Evolutionary conservation across 2,888 invertebrate genomes (phyloP).

Genomic region (Xiphydria camelus): DNA sequence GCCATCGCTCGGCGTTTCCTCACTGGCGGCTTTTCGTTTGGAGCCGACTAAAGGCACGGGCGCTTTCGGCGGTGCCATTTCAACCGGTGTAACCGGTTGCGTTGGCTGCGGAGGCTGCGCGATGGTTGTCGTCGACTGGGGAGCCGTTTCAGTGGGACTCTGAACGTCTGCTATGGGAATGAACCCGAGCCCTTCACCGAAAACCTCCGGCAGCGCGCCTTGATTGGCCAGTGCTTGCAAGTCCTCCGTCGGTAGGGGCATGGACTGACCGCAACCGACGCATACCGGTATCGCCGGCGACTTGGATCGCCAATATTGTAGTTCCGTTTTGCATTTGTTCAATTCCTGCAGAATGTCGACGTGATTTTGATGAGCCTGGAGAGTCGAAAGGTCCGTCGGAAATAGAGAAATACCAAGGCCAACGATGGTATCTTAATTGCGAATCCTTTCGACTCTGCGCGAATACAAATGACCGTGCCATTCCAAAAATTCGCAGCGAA

Average conservation of each 20-base stretch:
- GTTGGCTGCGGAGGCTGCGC: slow-evolving; percentile 1
- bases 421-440: not conserved
- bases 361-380: slow-evolving; percentile 14
- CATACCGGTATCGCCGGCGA: slow-evolving; percentile 79
- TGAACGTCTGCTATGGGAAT: slow-evolving; percentile 56
- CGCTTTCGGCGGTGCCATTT: slow-evolving; percentile 53
- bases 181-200: slow-evolving; percentile 55
- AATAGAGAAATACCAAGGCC: not conserved
- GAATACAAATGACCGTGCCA: no score
- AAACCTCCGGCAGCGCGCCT: slow-evolving; percentile 63
- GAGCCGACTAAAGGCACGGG: slow-evolving; percentile 40
- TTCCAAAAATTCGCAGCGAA: no score
- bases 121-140: slow-evolving; percentile 19
- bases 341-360: slow-evolving; percentile 66
- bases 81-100: slow-evolving; percentile 22
- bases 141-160: slow-evolving; percentile 43
- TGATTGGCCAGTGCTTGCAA: slow-evolving; percentile 66
- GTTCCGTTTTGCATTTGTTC: slow-evolving; percentile 89
- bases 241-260: slow-evolving; percentile 64
- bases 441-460: no score
- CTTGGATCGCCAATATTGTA: slow-evolving; percentile 89
- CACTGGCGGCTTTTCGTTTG: slow-evolving; percentile 47
- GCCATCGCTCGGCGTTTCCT: slow-evolving; percentile 37
- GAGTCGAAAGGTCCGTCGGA: slow-evolving; percentile 2
- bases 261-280: slow-evolving; percentile 71